Base-by-base conservation (phyloP, 2,113 vertebrate species). In the Cervus canadensis region DNA sequence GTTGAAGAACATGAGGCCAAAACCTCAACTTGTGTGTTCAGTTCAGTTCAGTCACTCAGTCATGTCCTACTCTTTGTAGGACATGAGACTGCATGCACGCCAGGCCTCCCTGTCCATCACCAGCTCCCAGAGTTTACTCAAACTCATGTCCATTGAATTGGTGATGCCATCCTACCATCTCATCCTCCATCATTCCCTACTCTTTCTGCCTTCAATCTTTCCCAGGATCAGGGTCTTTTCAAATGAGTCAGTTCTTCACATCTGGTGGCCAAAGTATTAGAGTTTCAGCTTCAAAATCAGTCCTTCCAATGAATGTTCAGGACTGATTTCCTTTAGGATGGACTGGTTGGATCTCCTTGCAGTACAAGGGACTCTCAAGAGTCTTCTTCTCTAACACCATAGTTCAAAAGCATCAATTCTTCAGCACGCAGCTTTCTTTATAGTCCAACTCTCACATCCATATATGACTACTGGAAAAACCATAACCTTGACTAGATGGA, bases 361-460 rank as follows among this genome's bases (percentile, higher is more conserved):
- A 67, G 33, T n/a, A 16, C 62, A 67, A 5, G 33, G 33, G 33
- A n/a, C 33, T 67, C 62, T 67, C 33, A 67, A 67, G 33, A 67
- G 30, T 64, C 62, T 64, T 64, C 62, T 64, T n/a, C 30, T 64
- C 62, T 16, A 64, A 64, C 7, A n/a, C 7, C 30, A 64, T 16
- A 64, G 1, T 17, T n/a, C 30, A 64, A 64, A 64, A 64, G 62
- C 30, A 64, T 33, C 60, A 33, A 33, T 64, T 33, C 62, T 64
- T n/a, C 0, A 0, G 3, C 0, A 1, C 7, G 17, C 15, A 64
- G 30, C 62, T 33, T 64, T n/a, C 62, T 64, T 64, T 8, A 64
- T 2, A 9, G 7, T n/a, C 62, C 62, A 64, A n/a, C 3, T n/a
- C 62, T 64, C 30, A n/a, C 30, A 17, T 64, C 62, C 3, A 4